Evolutionary conservation across 2,797 vertebrate genomes (phyloP).

Genomic region (Esox masquinongy): DNA sequence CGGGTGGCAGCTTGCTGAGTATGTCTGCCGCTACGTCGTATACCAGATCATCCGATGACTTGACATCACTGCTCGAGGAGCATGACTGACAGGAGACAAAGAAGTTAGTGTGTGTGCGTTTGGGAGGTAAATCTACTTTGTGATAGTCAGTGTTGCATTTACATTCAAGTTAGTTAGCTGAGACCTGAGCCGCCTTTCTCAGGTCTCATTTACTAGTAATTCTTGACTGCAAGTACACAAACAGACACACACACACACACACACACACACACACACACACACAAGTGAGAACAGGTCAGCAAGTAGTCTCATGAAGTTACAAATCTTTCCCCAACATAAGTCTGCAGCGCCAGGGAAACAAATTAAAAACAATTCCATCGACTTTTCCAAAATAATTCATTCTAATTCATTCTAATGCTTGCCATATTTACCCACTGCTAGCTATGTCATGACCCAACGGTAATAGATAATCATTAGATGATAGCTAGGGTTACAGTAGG

Average conservation of each 20-base stretch:
- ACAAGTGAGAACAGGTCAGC: not conserved
- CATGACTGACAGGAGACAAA: slow-evolving; percentile 70
- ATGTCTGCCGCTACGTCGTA: slow-evolving; percentile 86
- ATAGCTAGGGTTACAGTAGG: slow-evolving; percentile 58
- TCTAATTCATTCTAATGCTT: slow-evolving; percentile 39
- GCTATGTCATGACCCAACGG: slow-evolving; percentile 50
- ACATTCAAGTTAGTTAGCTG: not conserved
- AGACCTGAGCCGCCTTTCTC: too few relatives aligned
- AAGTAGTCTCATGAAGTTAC: not conserved
- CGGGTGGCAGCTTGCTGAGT: slow-evolving; percentile 81
- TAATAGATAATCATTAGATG: slow-evolving; percentile 69
- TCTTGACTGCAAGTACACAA: slow-evolving; percentile 23
- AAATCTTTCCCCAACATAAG: slow-evolving; percentile 12
- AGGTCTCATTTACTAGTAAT: slow-evolving; percentile 23
- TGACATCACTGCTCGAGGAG: slow-evolving; percentile 75
- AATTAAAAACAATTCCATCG: slow-evolving; percentile 45
- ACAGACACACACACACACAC: slow-evolving; percentile 9
- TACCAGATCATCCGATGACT: slow-evolving; percentile 84
- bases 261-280: not conserved
- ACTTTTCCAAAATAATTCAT: slow-evolving; percentile 48
- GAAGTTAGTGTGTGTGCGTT: not conserved
- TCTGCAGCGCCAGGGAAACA: slow-evolving; percentile 35
- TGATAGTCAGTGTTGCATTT: not conserved
- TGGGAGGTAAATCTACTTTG: not conserved
- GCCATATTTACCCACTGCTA: slow-evolving; percentile 53